These are phyloP conservation scores for Halictus quadricinctus DNA, from an alignment of 2,888 invertebrate genomes.

Conservation along the genomic window DNA sequence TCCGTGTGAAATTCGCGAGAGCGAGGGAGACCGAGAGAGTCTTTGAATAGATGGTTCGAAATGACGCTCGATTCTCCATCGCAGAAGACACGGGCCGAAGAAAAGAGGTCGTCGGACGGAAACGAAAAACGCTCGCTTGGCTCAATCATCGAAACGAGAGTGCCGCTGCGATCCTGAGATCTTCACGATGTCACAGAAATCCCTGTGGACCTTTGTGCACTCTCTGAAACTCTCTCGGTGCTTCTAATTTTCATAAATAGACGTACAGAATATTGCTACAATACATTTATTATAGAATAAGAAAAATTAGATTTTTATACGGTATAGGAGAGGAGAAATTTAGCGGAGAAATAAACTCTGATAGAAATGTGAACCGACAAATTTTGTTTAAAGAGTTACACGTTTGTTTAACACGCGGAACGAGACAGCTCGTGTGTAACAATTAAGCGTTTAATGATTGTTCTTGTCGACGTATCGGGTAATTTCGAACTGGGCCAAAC, in stretches of 20 bases:
- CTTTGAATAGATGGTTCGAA: conserved; percentile 55
- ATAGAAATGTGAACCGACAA: not conserved
- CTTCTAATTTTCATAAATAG: not conserved
- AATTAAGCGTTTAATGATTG: not conserved
- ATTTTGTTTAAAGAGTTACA: not conserved
- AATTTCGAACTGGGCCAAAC: conserved; percentile 28
- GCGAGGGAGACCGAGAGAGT: conserved; percentile 39
- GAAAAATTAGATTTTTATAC: no score
- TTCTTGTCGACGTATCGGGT: conserved; percentile 1
- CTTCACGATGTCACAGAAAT: not conserved
- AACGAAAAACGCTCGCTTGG: conserved; percentile 69
- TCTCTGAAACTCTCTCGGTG: not conserved
- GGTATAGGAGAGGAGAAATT: no score
- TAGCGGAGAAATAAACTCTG: no score
- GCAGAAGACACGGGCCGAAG: conserved; percentile 35
- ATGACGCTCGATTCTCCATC: conserved; percentile 56
- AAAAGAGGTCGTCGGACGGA: conserved; percentile 50
- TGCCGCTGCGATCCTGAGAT: not conserved
- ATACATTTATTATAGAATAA: no score
- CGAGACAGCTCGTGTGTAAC: not conserved
- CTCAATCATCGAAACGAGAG: conserved; percentile 55
- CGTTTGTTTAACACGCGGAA: not conserved
- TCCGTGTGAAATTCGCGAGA: conserved; percentile 40
- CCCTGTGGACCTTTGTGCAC: not conserved
- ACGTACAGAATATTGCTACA: no score